Evolutionary conservation across 2,888 invertebrate genomes (phyloP), one percentile per base, ranked within the genome.

Genomic region (Agriopis leucophaearia): DNA sequence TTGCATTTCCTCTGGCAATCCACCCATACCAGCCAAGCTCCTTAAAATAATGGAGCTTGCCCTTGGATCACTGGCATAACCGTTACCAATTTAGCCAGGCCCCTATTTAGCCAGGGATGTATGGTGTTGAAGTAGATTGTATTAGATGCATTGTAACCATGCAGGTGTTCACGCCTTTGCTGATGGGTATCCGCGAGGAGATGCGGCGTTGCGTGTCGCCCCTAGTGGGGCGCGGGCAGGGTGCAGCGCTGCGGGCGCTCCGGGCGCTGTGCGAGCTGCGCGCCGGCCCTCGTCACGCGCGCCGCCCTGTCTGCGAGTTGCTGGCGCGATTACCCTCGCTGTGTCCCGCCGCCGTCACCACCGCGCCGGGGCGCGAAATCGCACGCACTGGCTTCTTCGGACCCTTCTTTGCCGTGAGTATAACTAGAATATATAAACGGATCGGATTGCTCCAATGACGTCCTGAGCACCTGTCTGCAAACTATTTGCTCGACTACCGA

Each of bases 301-400:
- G 94, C n/a, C 95, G 98, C 5, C 99, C 99, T 0, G 95, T 99
- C 55, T 90, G 91, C 77, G 85, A 88, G 66, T 86, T 93, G 60
- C 75, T 94, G 15, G 92, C 92, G 13, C 81, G 88, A 2, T 83
- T 92, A 79, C 88, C 92, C 55, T 84, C 96, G 86, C 89, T 95
- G 4, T 97, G 98, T 83, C 97, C 97, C 0, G 95, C 95, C 10
- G 89, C 96, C 1, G 95, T 96, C 75, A 97, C 97, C 1, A 95
- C 96, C 1, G 97, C 97, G 8, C 95, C 95, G 0, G 99, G 99
- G 0, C 94, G 98, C 50, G 99, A 99, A 90, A 94, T 99, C 66
- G 96, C 97, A 0, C 95, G 96, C 60, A 96, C 97, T 55, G 97
- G 98, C 65, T 98, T 96, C 84, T 95, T 99, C 8, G 99, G 99